Evolutionary conservation across 2,888 invertebrate species (phyloP), one percentile per base, ranked within the genome.

Genomic region (Habroteleia sp.): DNA sequence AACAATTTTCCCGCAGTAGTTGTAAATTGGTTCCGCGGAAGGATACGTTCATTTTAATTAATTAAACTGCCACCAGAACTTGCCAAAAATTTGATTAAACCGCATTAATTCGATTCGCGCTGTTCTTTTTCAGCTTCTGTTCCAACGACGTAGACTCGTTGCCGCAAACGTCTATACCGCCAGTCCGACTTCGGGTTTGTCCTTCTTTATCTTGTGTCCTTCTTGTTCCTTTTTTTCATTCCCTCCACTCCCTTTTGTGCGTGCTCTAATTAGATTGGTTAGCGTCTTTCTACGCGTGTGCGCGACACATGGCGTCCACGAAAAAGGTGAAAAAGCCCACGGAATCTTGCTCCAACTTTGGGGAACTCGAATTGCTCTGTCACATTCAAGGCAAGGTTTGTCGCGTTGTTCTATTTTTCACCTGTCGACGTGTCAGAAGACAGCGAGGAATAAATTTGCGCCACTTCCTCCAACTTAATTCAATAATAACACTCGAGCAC

Each of bases 251-350:
- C 50, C 46, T 66, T 73, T 52, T 60, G 31, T 41, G 50, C 65
- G 58, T 42, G 50, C 31, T 54, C 60, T 60, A 73, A 66, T 60
- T 60, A 66, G 66, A 66, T 66, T 58, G 46, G 52, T 66, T 66
- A 52, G 52, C 41, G 41, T 60, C 52, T 58, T 52, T 60, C 25
- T 54, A 50, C 39, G 52, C 46, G 66, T 54, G 73, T 60, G 58
- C 39, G 11, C 60, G 60, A 66, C 54, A 66, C 60, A 68, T 56
- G 50, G 20, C 14, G 52, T 42, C 48, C 46, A 16, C 23, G n/a
- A 35, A 35, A 62, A 13, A 46, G 20, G 42, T 42, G 56, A 14
- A 65, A 58, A 72, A 63, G 10, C 11, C 23, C 60, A 42, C 35
- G 42, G 35, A 8, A 39, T 27, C 68, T 46, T 50, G 14, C 31